Conservation (phyloP, 2,888 invertebrate genomes). For the Halocaridina rubra region DNA sequence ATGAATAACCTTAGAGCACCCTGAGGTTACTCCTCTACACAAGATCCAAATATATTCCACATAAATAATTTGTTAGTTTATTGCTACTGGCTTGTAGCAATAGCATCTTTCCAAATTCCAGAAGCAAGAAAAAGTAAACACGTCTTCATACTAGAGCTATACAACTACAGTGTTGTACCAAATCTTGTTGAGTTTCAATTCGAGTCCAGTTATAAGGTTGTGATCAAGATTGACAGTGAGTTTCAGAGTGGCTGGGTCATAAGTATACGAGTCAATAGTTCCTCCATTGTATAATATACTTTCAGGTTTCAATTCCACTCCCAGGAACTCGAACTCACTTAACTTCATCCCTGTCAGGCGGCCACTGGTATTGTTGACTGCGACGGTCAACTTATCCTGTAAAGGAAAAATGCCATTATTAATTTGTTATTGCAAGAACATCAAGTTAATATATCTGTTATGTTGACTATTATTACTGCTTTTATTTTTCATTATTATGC, state of each 20-base stretch:
- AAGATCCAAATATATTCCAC: too few relatives aligned
- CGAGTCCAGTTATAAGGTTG: background rate
- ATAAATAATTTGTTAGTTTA: too few relatives aligned
- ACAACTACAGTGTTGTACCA: background rate
- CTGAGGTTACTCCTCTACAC: too few relatives aligned
- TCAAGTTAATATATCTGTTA: background rate
- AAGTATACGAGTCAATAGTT: background rate
- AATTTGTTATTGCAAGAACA: background rate
- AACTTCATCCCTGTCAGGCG: constrained; percentile 15
- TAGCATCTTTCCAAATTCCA: too few relatives aligned
- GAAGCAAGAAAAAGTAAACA: too few relatives aligned
- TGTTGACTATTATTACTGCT: too few relatives aligned
- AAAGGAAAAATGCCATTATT: background rate
- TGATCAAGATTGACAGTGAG: background rate
- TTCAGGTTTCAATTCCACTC: constrained; percentile 21
- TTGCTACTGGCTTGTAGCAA: too few relatives aligned
- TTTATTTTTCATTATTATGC: constrained; percentile 1
- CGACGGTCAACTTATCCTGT: background rate
- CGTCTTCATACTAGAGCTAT: too few relatives aligned
- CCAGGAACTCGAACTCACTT: constrained; percentile 38
- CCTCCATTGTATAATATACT: background rate
- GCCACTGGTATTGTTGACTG: constrained; percentile 5
- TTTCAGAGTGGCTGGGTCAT: background rate
- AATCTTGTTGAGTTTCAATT: background rate
- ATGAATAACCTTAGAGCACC: too few relatives aligned